Evolutionary conservation across 2,113 vertebrate species (phyloP), one percentile per base, ranked within the genome.

Genomic region (Leucosticte australis): DNA sequence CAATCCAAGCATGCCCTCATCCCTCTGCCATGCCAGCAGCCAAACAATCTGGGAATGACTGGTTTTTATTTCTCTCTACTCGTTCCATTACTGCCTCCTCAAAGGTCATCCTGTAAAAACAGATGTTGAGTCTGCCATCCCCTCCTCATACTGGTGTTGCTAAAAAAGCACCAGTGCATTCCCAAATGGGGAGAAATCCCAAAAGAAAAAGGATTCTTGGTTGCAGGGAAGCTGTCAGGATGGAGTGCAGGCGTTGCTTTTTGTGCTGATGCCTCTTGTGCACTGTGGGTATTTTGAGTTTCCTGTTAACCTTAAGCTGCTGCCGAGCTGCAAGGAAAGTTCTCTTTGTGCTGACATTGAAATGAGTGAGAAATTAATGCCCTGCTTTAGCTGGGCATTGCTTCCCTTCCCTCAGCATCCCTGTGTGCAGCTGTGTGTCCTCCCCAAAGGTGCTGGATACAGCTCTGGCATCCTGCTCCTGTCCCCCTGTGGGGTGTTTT

Each of bases 361-460:
- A 62, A 44, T 7, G 23, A 30, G 33, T 28, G 57, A 71, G 60
- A 62, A 87, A 30, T 60, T 0, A 22, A 30, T 10, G 12, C 42
- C 19, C 47, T 44, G 47, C 20, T 44, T 47, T 37, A 70, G 16
- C 19, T 47, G 64, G 31, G 6, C 7, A 2, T 57, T 35, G 37
- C 37, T 82, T 82, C 22, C 18, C 41, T 3, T 69, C 35, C 37
- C 68, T 74, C 28, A 42, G 55, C 27, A 56, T 33, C 86, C 4
- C 2, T 21, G 6, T 3, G 8, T 39, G 42, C 15, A 63, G 59
- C 53, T 23, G 5, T 4, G 16, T 71, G 44, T 59, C 39, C 70
- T 44, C n/a, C 11, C 28, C 4, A 2, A 0, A 44, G 42, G 30
- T 31, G 10, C 57, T 71, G 37, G 20, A 2, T 55, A 3, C 0